Conservation (phyloP, 2,113 vertebrate species). For the Myotis yumanensis region DNA sequence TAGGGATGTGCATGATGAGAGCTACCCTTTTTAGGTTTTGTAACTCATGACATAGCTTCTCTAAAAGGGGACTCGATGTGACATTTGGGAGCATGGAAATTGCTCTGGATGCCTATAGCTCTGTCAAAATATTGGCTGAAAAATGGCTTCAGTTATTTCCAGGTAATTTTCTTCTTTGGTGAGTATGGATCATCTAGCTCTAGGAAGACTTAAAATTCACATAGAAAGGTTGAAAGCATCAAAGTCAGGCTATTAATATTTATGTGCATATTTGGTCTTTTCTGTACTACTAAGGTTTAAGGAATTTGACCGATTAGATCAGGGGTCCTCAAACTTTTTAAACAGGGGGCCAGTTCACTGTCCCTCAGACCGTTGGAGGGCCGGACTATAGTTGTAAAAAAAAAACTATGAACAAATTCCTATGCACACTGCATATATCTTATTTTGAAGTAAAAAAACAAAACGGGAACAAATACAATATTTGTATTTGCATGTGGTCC, state of each 20-base stretch:
- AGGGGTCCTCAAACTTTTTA: too few relatives aligned
- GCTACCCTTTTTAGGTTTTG: neutral
- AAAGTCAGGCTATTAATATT: neutral
- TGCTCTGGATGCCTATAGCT: neutral
- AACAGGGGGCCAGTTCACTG: too few relatives aligned
- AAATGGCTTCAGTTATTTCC: neutral
- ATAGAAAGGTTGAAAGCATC: conserved; percentile 4
- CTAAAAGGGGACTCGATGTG: neutral
- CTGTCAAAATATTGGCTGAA: conserved; percentile 2
- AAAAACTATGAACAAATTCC: too few relatives aligned
- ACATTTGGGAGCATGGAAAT: neutral
- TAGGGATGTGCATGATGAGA: neutral
- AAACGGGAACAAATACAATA: too few relatives aligned
- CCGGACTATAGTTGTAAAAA: too few relatives aligned
- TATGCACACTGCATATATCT: too few relatives aligned
- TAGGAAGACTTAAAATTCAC: conserved; percentile 40
- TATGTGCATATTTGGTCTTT: conserved; percentile 12
- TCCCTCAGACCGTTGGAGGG: too few relatives aligned
- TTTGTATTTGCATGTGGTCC: too few relatives aligned
- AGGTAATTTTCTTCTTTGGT: conserved; percentile 34
- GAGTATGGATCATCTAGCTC: neutral
- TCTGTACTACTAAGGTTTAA: conserved; percentile 50
- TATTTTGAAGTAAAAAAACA: too few relatives aligned
- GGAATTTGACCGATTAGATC: neutral
- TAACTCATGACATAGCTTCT: neutral